Evolutionary conservation across 2,888 invertebrate genomes (phyloP).

Genomic region (Gortyna flavago): DNA sequence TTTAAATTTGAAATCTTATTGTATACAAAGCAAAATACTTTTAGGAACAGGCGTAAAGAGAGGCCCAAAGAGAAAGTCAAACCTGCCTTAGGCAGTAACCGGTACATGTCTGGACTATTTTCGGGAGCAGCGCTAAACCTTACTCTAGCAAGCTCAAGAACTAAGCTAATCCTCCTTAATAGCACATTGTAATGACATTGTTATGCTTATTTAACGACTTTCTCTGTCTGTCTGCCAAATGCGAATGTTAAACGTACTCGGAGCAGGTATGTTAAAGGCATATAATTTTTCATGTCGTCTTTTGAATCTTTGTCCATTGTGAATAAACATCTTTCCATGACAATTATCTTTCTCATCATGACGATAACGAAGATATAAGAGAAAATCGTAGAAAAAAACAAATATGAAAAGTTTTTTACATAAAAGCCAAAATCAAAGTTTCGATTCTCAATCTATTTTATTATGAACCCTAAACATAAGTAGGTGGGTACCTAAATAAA

Average conservation of each 20-base stretch:
- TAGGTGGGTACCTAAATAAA: too few species aligned
- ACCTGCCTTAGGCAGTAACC: neutral
- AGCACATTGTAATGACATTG: constrained; percentile 12
- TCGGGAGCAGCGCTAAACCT: neutral
- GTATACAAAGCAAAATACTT: neutral
- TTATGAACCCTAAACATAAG: neutral
- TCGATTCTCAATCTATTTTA: constrained; percentile 8
- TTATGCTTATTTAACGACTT: constrained; percentile 35
- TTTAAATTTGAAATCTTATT: neutral
- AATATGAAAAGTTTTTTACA: neutral
- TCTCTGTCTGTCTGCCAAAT: constrained; percentile 21
- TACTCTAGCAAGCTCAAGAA: constrained; percentile 7
- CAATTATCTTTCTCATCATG: neutral
- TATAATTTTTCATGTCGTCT: neutral
- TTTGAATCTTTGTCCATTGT: constrained; percentile 15
- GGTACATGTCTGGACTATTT: constrained; percentile 10
- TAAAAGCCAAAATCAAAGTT: neutral
- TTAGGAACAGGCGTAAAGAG: neutral
- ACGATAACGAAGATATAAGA: neutral
- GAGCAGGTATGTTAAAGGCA: neutral
- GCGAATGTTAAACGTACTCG: neutral
- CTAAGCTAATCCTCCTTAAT: constrained; percentile 23
- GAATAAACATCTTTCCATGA: neutral
- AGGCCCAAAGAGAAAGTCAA: neutral
- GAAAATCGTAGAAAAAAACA: neutral